Evolutionary conservation across 2,113 vertebrate species (phyloP), one percentile per base, ranked within the genome.

Genomic region (Thryonomys swinderianus): DNA sequence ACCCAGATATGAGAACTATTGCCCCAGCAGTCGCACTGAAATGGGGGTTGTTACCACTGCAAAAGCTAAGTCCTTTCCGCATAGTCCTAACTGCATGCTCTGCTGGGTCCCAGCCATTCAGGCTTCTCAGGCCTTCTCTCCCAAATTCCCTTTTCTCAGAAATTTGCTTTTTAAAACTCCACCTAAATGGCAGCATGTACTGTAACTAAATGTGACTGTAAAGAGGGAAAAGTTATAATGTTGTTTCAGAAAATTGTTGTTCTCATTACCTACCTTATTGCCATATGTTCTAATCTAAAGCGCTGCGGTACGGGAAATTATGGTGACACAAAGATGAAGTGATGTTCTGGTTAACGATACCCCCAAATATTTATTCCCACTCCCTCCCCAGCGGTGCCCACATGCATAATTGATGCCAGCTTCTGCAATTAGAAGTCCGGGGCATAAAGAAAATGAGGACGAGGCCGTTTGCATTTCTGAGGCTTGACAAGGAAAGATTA

Each of bases 211-310:
- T 94, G 91, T 95, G 94, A 84, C 78, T 92, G 96, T 96, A 97
- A 96, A 97, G 92, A 90, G 96, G 93, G 82, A 96, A 98, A 97
- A 85, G 94, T 97, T 84, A 95, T 80, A 79, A 80, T 93, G 97
- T 96, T 62, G 85, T 83, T 95, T 84, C 88, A 85, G 98, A 96
- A 98, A 98, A 97, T 27, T 94, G 93, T 93, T 95, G 62, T 94
- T 97, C 96, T 97, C 97, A 96, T 91, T 94, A 98, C 97, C 97
- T 97, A 86, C 92, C 87, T 96, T 37, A 95, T 82, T 96, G 97
- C 98, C 98, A 97, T 98, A 98, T 98, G 98, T 94, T 98, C 95
- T 97, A 96, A 98, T 98, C 97, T 97, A 96, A 98, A 98, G 92
- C 74, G 7, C 96, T 85, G 95, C 94, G 16, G 88, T 17, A 90